Conservation (phyloP, 2,113 vertebrate genomes). For the Vidua macroura region DNA sequence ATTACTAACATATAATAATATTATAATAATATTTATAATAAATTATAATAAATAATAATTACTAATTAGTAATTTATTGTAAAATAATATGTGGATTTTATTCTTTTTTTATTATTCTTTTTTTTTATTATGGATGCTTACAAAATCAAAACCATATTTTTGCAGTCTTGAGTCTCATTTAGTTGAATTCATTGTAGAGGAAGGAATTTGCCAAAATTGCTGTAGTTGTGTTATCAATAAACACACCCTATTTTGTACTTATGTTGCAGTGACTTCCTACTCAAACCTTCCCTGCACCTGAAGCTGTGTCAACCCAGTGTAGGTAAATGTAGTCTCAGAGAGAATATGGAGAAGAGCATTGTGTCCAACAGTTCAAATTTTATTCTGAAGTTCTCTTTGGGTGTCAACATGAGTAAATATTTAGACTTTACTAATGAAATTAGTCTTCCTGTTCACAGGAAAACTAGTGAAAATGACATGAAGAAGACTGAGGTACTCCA, state of each 20-base stretch:
- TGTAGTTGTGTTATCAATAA: neutral
- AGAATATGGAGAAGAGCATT: neutral
- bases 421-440: neutral
- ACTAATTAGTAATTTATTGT: too few species aligned
- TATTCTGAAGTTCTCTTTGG: neutral
- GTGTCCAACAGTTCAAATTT: neutral
- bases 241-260: neutral
- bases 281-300: neutral
- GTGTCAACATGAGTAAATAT: neutral
- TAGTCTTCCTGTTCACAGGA: neutral
- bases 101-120: neutral
- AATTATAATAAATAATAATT: too few species aligned
- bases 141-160: neutral
- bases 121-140: neutral
- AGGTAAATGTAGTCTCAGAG: neutral
- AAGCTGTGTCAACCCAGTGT: neutral
- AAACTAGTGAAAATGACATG: neutral
- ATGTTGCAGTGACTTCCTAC: accelerated
- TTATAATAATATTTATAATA: too few species aligned
- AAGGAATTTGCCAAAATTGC: neutral
- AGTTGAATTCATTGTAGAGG: neutral
- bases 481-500: neutral
- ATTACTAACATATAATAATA: too few species aligned
- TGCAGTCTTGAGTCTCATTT: neutral
- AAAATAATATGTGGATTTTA: neutral